Evolutionary conservation across 1,140 invertebrate genomes (phyloP), one percentile per base, ranked within the genome.

Genomic region (Coenobita brevimanus): DNA sequence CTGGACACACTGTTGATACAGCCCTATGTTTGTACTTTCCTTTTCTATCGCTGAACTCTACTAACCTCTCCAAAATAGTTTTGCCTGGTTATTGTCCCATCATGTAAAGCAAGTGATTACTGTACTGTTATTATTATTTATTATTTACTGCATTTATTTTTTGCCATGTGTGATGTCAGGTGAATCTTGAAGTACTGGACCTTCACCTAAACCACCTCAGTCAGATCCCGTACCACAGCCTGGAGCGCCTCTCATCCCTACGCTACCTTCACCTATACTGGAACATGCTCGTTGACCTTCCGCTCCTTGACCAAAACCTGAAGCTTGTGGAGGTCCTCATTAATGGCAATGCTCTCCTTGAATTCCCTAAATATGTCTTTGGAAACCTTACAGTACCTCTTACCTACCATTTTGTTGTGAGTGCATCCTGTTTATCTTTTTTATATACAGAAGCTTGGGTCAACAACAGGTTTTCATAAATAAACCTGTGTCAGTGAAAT

Each of bases 341-440:
- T 13, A 43, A 86, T 36, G 84, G 84, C 27, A 86, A 86, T 62
- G 84, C 73, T 38, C 13, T 86, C 24, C 24, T 79, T 13, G 75
- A 79, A 10, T 86, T 86, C 50, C 84, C 84, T 0, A 86, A 86
- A 30, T 78, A 86, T 17, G 50, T 86, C 54, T 86, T 86, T 27
- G 84, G 84, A 1, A 80, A 50, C 21, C 60, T 86, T 30, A 79
- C 84, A n/a, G 46, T 64, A 30, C 84, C 84, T n/a, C 84, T 86
- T 13, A 86, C 84, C 13, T 86, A 79, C 36, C 84, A 86, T 62
- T 79, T 86, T 86, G 75, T 79, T 46, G 84, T 80, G 27, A 86
- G 84, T 86, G 13, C 21, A 21, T 43, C 13, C 30, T 21, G n/a
- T 36, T 41, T 60, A 67, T 67, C n/a, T n/a, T n/a, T n/a, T n/a